Evolutionary conservation across 2,888 invertebrate species (phyloP).

Genomic region (Tachina grossa): DNA sequence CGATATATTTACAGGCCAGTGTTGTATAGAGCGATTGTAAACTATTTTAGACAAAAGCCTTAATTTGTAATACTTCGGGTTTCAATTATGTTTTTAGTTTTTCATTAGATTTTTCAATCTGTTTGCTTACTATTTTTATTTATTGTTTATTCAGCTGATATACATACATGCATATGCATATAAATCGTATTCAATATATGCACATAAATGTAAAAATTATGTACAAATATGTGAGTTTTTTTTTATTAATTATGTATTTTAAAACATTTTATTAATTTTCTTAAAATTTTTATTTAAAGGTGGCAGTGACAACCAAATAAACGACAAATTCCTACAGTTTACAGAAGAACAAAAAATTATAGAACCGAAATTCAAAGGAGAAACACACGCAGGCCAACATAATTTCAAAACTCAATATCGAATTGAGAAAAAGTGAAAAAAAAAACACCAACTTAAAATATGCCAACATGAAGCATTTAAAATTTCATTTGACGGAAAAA

Average conservation of each 20-base stretch:
- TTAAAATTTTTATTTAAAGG: constrained; percentile 59
- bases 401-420: constrained; percentile 8
- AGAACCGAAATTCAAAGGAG: constrained; percentile 17
- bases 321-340: background rate
- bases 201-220: no score
- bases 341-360: constrained; percentile 18
- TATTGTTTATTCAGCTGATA: no score
- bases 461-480: constrained; percentile 51
- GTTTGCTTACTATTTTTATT: no score
- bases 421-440: constrained; percentile 24
- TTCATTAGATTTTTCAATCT: no score
- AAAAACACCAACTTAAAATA: constrained; percentile 11
- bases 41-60: no score
- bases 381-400: constrained; percentile 17
- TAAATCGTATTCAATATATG: no score
- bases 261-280: constrained; percentile 5
- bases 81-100: no score
- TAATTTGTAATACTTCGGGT: no score
- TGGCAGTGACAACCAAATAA: constrained; percentile 40
- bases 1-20: no score
- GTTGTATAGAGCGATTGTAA: no score
- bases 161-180: no score
- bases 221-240: no score
- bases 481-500: constrained; percentile 37
- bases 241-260: background rate